A percentile compares a stretch with the other conserved stretches of the same genome.
These are phyloP conservation scores for Myiozetetes cayanensis DNA, from an alignment of 2,113 vertebrate genomes.

Conservation along the genomic window DNA sequence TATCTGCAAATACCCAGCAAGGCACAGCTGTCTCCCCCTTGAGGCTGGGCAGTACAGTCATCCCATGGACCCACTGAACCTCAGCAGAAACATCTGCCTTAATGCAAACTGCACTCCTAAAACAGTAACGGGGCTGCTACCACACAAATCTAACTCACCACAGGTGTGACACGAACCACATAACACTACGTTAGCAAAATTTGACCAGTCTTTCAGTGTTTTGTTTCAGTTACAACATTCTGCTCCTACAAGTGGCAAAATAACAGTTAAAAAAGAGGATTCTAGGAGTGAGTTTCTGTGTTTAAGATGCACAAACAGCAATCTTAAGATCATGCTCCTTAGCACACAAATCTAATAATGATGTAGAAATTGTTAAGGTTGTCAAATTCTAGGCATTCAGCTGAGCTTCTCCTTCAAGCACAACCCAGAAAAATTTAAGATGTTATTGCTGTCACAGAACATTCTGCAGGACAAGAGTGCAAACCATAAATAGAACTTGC, in stretches of 20 bases:
- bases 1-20: background rate
- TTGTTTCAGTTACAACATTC: background rate
- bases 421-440: background rate
- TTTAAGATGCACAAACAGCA: background rate
- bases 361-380: background rate
- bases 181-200: background rate
- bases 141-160: background rate
- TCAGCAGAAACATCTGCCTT: background rate
- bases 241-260: background rate
- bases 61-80: fast-evolving
- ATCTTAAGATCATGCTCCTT: background rate
- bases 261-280: background rate
- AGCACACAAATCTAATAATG: background rate
- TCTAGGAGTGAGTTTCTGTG: background rate
- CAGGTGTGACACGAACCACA: background rate
- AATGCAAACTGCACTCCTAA: background rate
- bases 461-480: background rate
- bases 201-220: background rate
- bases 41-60: background rate
- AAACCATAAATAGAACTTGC: background rate
- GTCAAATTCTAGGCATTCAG: background rate
- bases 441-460: background rate
- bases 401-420: background rate
- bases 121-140: background rate
- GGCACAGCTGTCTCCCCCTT: background rate